Conservation (phyloP, 2,888 invertebrate genomes). For the Eueremaeus valkanovi region DNA sequence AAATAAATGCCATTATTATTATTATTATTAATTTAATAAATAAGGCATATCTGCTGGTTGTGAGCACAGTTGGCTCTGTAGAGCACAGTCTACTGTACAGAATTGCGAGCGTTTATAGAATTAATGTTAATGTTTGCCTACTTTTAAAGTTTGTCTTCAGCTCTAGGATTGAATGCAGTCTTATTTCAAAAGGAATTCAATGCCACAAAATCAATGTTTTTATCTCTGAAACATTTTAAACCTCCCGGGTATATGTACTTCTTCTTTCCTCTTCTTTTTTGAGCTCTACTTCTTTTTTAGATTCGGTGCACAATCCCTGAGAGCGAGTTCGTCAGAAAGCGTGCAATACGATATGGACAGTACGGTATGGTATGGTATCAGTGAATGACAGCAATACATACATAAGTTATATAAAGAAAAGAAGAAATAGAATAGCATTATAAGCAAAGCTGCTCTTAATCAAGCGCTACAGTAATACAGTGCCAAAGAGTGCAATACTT, state of each 20-base stretch:
- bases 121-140: constrained; percentile 27
- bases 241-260: constrained; percentile 35
- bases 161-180: not conserved
- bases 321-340: constrained; percentile 30
- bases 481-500: constrained; percentile 16
- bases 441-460: constrained; percentile 30
- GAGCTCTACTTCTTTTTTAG: constrained; percentile 23
- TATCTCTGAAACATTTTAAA: constrained; percentile 33
- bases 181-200: constrained; percentile 5
- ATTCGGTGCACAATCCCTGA: not conserved
- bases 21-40: constrained; percentile 9
- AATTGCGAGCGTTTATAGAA: not conserved
- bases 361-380: not conserved
- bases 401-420: not conserved
- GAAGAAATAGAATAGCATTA: constrained; percentile 10
- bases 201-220: constrained; percentile 34
- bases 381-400: constrained; percentile 23
- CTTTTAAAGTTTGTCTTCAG: constrained; percentile 20
- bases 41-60: not conserved
- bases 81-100: not conserved
- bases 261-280: too few relatives aligned
- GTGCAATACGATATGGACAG: constrained; percentile 22
- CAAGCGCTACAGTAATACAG: not conserved
- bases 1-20: not conserved
- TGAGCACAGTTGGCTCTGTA: not conserved